phyloP scores from a whole-genome alignment of 2,113 vertebrate species.

The Verasper variegatus region DNA sequence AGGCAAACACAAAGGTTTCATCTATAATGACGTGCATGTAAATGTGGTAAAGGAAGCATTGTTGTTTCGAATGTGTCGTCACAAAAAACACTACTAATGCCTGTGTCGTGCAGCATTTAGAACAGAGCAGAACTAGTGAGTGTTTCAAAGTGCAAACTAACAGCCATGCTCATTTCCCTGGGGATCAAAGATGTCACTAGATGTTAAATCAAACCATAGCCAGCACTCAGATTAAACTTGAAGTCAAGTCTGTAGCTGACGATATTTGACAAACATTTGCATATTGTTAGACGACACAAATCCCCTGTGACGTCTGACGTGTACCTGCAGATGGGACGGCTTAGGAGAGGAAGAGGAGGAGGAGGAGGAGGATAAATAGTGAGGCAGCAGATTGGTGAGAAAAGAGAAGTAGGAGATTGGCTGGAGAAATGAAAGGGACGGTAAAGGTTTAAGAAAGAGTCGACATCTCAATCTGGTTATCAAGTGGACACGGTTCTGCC shows the following conservation, averaged over 20 bases:
- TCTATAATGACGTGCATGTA: not conserved
- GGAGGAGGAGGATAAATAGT: constrained; percentile 54
- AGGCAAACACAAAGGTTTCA: not conserved
- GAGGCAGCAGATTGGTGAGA: constrained; percentile 74
- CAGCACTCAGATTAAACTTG: constrained; percentile 40
- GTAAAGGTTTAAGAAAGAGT: constrained; percentile 34
- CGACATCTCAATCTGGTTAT: not conserved
- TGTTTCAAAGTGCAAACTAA: not conserved
- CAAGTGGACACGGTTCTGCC: not conserved
- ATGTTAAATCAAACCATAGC: constrained; percentile 42
- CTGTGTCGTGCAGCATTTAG: constrained; percentile 6
- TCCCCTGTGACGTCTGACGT: constrained; percentile 42
- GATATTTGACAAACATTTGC: constrained; percentile 49
- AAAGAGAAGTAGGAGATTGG: constrained; percentile 67
- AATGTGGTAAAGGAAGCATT: too few species aligned
- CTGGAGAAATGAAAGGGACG: constrained; percentile 67
- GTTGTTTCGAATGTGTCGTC: too few species aligned
- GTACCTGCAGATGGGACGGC: constrained; percentile 61
- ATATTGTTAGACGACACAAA: constrained; percentile 54
- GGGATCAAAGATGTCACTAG: constrained; percentile 9
- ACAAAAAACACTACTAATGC: not conserved
- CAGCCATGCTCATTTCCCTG: constrained; percentile 4
- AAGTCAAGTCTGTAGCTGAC: constrained; percentile 17
- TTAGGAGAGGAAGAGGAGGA: constrained; percentile 45
- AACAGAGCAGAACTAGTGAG: not conserved